Percentiles rank a stretch among this genome's conserved stretches.
Conservation (phyloP, 2,888 invertebrate genomes). For the Mesorhabditis belari region DNA sequence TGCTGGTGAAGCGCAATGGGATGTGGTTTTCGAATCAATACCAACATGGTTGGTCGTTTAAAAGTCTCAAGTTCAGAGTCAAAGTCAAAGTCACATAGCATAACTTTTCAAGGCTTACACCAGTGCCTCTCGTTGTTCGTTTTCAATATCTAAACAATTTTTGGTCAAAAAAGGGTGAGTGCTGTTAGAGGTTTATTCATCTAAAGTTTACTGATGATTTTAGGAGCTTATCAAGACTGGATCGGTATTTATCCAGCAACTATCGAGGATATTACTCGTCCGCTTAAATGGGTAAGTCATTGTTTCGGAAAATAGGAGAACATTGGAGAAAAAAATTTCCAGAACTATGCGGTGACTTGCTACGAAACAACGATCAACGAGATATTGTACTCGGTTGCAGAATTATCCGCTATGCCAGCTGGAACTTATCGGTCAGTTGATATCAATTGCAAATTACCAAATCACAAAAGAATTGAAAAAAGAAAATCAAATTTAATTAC, state of each 20-base stretch:
- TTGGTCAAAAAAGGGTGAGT: constrained; percentile 33
- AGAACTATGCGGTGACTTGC: constrained; percentile 1
- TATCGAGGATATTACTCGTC: neutral
- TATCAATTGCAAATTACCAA: no score
- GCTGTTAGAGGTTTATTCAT: no score
- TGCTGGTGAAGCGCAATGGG: constrained; percentile 15
- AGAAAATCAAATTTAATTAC: no score
- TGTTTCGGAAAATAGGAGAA: no score
- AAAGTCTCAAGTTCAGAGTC: no score
- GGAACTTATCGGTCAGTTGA: constrained; percentile 30
- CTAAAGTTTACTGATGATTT: no score
- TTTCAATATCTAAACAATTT: constrained; percentile 21
- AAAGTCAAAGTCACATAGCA: no score
- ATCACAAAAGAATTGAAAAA: no score
- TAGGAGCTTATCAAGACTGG: neutral
- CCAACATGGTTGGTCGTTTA: constrained; percentile 31
- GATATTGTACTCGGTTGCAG: constrained; percentile 14
- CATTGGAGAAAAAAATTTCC: neutral
- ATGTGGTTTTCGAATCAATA: constrained; percentile 27
- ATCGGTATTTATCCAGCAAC: neutral
- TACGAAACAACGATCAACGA: neutral
- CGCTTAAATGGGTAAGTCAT: neutral
- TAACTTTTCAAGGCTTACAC: no score
- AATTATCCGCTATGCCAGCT: constrained; percentile 30
- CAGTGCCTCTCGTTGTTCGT: constrained; percentile 32